Evolutionary conservation across 2,113 vertebrate species (phyloP).

Genomic region (Excalfactoria chinensis): DNA sequence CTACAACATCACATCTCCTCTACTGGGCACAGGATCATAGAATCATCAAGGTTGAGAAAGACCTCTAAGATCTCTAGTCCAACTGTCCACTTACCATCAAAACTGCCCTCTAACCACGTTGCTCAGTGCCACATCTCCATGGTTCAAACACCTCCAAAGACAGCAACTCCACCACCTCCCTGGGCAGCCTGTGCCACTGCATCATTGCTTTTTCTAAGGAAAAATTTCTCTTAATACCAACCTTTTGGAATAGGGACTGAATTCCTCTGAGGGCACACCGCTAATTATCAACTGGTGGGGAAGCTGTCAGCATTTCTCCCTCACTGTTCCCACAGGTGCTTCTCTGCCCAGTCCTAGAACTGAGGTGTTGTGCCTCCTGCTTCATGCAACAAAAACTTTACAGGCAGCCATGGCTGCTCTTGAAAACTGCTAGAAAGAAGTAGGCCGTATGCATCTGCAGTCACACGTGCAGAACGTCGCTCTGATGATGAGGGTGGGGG

Average conservation of each 20-base stretch:
- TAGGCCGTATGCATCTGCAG: background rate
- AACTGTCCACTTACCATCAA: too few relatives aligned
- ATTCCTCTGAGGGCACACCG: background rate
- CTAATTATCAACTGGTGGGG: background rate
- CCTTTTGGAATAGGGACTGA: background rate
- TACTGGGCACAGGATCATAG: background rate
- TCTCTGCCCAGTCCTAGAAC: background rate
- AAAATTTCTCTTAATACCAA: too few relatives aligned
- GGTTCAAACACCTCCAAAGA: too few relatives aligned
- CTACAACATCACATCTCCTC: fast-evolving
- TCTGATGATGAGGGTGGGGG: background rate
- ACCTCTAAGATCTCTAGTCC: too few relatives aligned
- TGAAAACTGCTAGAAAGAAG: background rate
- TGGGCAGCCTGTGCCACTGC: too few relatives aligned
- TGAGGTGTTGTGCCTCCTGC: background rate
- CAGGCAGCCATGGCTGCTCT: background rate
- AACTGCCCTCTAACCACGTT: too few relatives aligned
- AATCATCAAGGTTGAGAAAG: too few relatives aligned
- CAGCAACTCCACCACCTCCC: too few relatives aligned
- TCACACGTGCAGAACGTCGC: fast-evolving
- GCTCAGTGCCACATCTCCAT: too few relatives aligned
- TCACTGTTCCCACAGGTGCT: fast-evolving
- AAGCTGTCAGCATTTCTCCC: background rate
- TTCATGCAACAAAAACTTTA: background rate
- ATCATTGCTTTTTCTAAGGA: too few relatives aligned